phyloP scores from a whole-genome alignment of 2,888 invertebrate genomes.

The Scaptomyza parva region DNA sequence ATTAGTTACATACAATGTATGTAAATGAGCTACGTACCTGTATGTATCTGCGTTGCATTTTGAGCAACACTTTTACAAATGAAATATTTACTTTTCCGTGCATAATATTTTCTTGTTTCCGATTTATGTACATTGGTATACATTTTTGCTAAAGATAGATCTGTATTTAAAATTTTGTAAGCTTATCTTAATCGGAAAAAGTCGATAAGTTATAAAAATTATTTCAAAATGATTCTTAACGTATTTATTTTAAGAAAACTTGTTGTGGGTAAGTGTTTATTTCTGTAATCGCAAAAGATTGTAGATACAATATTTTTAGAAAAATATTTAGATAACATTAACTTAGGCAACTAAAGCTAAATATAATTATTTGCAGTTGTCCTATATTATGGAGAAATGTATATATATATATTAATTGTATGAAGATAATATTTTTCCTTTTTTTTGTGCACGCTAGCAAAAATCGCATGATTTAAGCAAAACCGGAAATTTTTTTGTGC shows the following conservation, averaged over 20 bases:
- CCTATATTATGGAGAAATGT: too few relatives aligned
- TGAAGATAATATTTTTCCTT: background rate
- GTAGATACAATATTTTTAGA: too few relatives aligned
- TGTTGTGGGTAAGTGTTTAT: too few relatives aligned
- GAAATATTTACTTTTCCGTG: conserved; percentile 4
- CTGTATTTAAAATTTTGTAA: too few relatives aligned
- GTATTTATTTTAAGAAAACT: too few relatives aligned
- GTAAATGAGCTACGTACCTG: conserved; percentile 20
- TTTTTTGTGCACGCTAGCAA: background rate
- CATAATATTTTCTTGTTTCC: conserved; percentile 1
- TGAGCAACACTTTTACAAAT: background rate
- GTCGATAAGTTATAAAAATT: too few relatives aligned
- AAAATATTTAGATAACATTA: too few relatives aligned
- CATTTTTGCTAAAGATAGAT: background rate
- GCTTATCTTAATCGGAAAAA: too few relatives aligned
- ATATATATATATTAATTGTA: background rate
- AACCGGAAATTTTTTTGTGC: conserved; percentile 52
- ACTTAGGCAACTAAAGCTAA: too few relatives aligned
- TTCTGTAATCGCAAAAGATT: too few relatives aligned
- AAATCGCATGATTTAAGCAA: conserved; percentile 8
- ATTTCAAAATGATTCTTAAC: too few relatives aligned
- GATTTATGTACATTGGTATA: background rate
- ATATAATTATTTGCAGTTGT: too few relatives aligned
- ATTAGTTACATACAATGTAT: background rate
- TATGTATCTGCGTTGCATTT: background rate